phyloP scores from a whole-genome alignment of 2,888 invertebrate genomes.

The Andrena camellia region DNA sequence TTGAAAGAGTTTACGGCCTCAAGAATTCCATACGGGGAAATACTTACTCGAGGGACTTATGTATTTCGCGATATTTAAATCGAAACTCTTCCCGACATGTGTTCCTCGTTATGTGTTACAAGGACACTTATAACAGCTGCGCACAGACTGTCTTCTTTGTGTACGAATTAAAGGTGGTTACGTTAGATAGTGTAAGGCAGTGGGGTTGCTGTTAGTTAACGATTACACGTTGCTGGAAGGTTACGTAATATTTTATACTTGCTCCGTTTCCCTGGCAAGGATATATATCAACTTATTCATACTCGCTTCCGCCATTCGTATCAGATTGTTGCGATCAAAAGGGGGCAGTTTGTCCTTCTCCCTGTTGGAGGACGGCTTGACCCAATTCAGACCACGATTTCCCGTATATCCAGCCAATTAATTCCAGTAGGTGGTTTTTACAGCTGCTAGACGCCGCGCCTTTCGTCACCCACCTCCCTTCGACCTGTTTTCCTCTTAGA shows the following conservation, averaged over 20 bases:
- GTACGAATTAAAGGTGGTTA: conserved; percentile 18
- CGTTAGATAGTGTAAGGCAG: not conserved
- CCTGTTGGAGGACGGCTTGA: conserved; percentile 31
- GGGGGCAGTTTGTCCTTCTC: conserved; percentile 27
- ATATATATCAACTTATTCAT: not conserved
- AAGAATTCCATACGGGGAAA: conserved; percentile 9
- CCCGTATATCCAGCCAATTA: conserved; percentile 65
- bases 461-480: conserved; percentile 49
- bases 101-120: conserved; percentile 37
- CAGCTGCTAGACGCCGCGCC: conserved; percentile 43
- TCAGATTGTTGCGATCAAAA: conserved; percentile 35
- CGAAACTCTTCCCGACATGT: conserved; percentile 28
- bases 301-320: conserved; percentile 38
- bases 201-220: conserved; percentile 9
- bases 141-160: conserved; percentile 27
- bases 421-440: conserved; percentile 69
- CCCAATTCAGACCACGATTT: conserved; percentile 63
- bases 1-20: not conserved
- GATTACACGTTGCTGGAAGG: conserved; percentile 8
- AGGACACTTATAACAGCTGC: conserved; percentile 35
- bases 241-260: not conserved
- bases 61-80: conserved; percentile 17
- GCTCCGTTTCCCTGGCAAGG: not conserved
- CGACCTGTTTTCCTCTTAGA: conserved; percentile 51
- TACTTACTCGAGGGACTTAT: not conserved